Evolutionary conservation across 1,140 invertebrate genomes (phyloP).

Genomic region (Gryon sp.): DNA sequence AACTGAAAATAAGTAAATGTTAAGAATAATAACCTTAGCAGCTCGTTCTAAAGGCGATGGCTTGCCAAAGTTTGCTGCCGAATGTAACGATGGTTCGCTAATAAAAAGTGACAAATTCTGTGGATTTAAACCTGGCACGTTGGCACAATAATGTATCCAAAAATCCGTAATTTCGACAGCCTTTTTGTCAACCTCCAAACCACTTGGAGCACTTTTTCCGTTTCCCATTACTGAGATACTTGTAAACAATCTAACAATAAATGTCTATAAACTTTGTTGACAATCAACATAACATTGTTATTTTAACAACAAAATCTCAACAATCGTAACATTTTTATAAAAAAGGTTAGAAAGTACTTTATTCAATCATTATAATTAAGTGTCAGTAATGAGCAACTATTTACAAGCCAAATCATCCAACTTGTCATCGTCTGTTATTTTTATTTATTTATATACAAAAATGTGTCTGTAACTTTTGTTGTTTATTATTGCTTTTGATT

Average conservation of each 20-base stretch:
- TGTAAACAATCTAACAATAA: neutral
- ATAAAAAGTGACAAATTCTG: conserved; percentile 86
- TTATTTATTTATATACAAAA: too few relatives aligned
- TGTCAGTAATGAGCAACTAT: neutral
- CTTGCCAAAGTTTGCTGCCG: conserved; percentile 82
- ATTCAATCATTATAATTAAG: neutral
- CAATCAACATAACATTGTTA: conserved; percentile 2
- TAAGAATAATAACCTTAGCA: conserved; percentile 81
- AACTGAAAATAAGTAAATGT: too few relatives aligned
- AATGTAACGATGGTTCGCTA: conserved; percentile 82
- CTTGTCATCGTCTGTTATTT: too few relatives aligned
- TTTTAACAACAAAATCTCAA: neutral
- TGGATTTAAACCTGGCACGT: conserved; percentile 79
- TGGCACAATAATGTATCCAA: conserved; percentile 87
- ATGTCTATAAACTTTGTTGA: neutral
- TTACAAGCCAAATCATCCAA: neutral
- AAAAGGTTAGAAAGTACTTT: neutral
- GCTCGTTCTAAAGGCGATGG: conserved; percentile 85
- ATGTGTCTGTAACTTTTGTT: too few relatives aligned
- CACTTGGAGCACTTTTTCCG: conserved; percentile 85
- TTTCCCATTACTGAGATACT: conserved; percentile 83
- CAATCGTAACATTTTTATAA: neutral
- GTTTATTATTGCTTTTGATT: too few relatives aligned
- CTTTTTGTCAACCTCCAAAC: conserved; percentile 87
- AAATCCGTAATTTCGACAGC: conserved; percentile 87